Conservation (phyloP, 64 coral and sea anemone species). For the Pachyseris speciosa region DNA sequence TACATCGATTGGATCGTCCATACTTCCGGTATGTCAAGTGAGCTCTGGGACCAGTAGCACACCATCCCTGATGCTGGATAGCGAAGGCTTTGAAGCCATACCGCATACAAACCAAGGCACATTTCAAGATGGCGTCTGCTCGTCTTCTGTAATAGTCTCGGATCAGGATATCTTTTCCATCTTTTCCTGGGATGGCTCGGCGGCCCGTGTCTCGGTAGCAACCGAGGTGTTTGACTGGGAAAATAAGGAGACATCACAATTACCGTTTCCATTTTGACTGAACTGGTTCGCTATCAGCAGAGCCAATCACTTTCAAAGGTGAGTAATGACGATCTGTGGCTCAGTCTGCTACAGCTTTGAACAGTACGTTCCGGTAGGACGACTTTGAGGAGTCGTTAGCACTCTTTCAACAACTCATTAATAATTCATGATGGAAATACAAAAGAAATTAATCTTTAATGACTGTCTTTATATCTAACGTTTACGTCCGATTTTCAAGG, state of each 20-base stretch:
- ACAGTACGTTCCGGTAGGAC: too few relatives aligned
- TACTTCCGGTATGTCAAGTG: slow-evolving; percentile 27
- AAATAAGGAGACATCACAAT: not conserved
- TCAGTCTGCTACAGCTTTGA: too few relatives aligned
- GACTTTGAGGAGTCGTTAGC: too few relatives aligned
- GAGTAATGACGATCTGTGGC: too few relatives aligned
- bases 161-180: not conserved
- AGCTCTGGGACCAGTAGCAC: slow-evolving; percentile 34
- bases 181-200: slow-evolving; percentile 17
- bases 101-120: slow-evolving; percentile 11
- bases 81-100: slow-evolving; percentile 36
- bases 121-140: slow-evolving; percentile 41
- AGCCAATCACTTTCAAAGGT: too few relatives aligned
- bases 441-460: too few relatives aligned
- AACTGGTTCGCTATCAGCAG: too few relatives aligned
- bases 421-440: too few relatives aligned
- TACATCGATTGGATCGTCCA: slow-evolving; percentile 57
- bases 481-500: too few relatives aligned
- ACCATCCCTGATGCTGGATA: slow-evolving; percentile 60
- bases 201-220: slow-evolving; percentile 38
- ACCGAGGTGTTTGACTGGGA: slow-evolving; percentile 16
- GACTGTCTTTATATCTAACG: too few relatives aligned
- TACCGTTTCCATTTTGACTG: not conserved
- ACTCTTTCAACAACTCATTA: too few relatives aligned
- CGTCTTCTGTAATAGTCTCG: slow-evolving; percentile 12